Evolutionary conservation across 2,113 vertebrate genomes (phyloP), one percentile per base, ranked within the genome.

Genomic region (Myotis brandtii): DNA sequence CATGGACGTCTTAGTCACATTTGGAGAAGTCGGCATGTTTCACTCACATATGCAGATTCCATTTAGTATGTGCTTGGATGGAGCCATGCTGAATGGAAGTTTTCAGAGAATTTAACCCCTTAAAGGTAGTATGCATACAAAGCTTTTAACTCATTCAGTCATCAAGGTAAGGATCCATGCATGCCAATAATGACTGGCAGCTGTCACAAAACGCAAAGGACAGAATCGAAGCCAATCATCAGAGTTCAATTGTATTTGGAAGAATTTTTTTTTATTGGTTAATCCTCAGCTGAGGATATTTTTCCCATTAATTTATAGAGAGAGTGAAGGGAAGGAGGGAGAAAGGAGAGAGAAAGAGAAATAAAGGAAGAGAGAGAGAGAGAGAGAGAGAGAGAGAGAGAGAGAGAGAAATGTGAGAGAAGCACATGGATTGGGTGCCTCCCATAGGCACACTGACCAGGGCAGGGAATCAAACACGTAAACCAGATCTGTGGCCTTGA

Each of bases 121-220:
- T 48, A 27, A 79, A 13, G 10, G 1, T 9, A 92, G 67, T 62
- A 52, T 37, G 62, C 8, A 64, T 40, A 69, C 18, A 87, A 91
- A 70, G 9, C 20, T 50, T 95, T 84, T 30, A 82, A 67, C 16
- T 69, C 30, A 32, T 64, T 18, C 86, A 72, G 10, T 89, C 27
- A 59, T 93, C 34, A 21, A 89, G 69, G 52, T 67, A 90, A n/a
- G 32, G 3, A n/a, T 46, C n/a, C 32, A 46, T 54, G 27, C 20
- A 20, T 11, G 18, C 8, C 34, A 46, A 5, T 48, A 93, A 77
- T 50, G 54, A 92, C 54, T 52, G 76, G 7, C 86, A 94, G 79
- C 50, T 96, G 32, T 85, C 92, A 64, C 40, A 76, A 93, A 62
- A 92, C 40, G 72, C 27, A 70, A 76, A 92, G 40, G 52, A 40